These are phyloP conservation scores for Centropristis striata DNA, from an alignment of 2,113 vertebrate genomes.

Conservation along the genomic window DNA sequence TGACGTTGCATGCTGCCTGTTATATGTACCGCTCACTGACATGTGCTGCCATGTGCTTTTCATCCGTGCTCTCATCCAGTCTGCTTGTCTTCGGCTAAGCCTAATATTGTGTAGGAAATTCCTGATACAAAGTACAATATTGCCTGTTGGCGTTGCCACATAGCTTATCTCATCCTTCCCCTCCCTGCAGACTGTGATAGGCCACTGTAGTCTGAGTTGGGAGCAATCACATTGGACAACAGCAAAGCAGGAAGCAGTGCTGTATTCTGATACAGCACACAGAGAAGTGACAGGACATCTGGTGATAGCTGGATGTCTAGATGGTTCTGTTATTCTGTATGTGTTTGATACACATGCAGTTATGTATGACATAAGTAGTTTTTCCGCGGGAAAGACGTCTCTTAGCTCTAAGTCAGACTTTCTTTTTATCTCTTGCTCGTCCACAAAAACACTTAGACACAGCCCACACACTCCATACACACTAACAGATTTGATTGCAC, in stretches of 20 bases:
- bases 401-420: no score
- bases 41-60: slow-evolving; percentile 38
- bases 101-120: slow-evolving; percentile 44
- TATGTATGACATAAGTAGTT: no score
- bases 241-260: slow-evolving; percentile 1
- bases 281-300: neutral
- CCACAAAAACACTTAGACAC: no score
- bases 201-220: neutral
- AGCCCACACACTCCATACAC: no score
- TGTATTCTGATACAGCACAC: no score
- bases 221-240: neutral
- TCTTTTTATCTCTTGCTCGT: no score
- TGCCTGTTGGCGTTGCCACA: slow-evolving; percentile 22
- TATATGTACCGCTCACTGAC: slow-evolving; percentile 40
- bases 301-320: neutral
- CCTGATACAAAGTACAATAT: slow-evolving; percentile 32
- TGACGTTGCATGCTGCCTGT: slow-evolving; percentile 41
- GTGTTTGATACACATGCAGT: neutral
- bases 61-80: slow-evolving; percentile 21
- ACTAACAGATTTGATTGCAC: no score
- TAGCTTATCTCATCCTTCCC: slow-evolving; percentile 55
- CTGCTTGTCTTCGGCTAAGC: slow-evolving; percentile 31
- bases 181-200: slow-evolving; percentile 46
- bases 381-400: no score
- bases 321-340: neutral